Evolutionary conservation across 2,888 invertebrate genomes (phyloP), one percentile per base, ranked within the genome.

Genomic region (Prosopocoilus inquinatus): DNA sequence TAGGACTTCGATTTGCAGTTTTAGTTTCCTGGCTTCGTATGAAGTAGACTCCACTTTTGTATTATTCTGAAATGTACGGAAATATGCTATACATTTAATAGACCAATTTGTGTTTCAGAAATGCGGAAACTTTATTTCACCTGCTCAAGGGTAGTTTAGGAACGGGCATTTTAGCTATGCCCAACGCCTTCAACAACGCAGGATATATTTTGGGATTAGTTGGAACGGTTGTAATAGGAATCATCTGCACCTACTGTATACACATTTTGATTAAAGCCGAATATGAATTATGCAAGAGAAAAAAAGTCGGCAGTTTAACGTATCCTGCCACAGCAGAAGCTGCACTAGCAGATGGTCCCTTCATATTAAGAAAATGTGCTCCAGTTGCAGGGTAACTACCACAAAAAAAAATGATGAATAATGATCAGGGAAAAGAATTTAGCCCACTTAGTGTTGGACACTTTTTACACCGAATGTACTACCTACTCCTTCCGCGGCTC

Each of bases 191-290:
- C 72, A 82, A 84, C 64, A 86, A 94, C 72, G 84, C 94, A 0
- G 95, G 95, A 2, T 87, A 91, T 65, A 79, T 85, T 54, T 84
- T 94, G 2, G 96, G 96, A 8, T 72, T 86, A 1, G 78, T 91
- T 13, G 92, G 93, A 5, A 89, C 96, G 0, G 75, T 92, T 9
- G 67, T 92, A 2, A 91, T 98, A 64, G 96, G 96, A 0, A 75
- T 90, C 16, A 83, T 97, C 34, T 95, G 95, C 78, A 91, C 94
- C 2, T 96, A 96, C 77, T 96, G 96, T 73, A 95, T 97, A 77
- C 93, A 96, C 73, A 81, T 95, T 60, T 80, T 98, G 60, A 86
- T 95, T 15, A 84, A 83, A 70, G 81, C 85, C 0, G 83, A 87
- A 72, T 87, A 86, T 68, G 82, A 79, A 51, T 74, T 86, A 2